Conservation (phyloP, 2,888 invertebrate genomes). For the Mythimna pallens region DNA sequence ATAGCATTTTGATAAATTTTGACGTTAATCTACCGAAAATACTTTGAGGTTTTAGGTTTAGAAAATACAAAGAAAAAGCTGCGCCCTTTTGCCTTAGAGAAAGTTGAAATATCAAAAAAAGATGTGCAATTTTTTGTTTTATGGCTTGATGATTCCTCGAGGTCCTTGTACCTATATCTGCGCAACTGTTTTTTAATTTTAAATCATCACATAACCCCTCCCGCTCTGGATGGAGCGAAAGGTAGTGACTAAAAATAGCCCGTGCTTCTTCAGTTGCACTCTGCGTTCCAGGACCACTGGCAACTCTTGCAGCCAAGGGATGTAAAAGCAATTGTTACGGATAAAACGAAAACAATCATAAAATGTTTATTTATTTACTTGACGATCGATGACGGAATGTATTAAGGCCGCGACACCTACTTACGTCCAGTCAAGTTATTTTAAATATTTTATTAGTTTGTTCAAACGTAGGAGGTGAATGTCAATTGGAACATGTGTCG, state of each 20-base stretch:
- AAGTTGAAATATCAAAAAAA: not conserved
- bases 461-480: slow-evolving; percentile 58
- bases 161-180: no score
- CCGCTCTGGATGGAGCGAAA: no score
- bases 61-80: not conserved
- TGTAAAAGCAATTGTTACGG: slow-evolving; percentile 8
- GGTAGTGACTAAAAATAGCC: no score
- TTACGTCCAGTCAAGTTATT: slow-evolving; percentile 50
- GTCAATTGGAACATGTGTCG: slow-evolving; percentile 58
- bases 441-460: slow-evolving; percentile 65
- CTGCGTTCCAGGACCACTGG: no score
- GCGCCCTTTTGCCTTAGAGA: not conserved
- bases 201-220: no score
- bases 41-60: not conserved
- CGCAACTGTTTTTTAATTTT: no score
- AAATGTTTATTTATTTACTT: slow-evolving; percentile 54
- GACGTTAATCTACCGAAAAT: not conserved
- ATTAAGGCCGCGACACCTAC: slow-evolving; percentile 58
- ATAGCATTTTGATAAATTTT: not conserved
- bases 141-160: not conserved
- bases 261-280: no score
- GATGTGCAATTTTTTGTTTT: not conserved
- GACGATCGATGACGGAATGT: slow-evolving; percentile 50
- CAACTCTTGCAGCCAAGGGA: not conserved
- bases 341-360: slow-evolving; percentile 17